Evolutionary conservation across 2,888 invertebrate species (phyloP), one percentile per base, ranked within the genome.

Genomic region (Harmothoe impar): DNA sequence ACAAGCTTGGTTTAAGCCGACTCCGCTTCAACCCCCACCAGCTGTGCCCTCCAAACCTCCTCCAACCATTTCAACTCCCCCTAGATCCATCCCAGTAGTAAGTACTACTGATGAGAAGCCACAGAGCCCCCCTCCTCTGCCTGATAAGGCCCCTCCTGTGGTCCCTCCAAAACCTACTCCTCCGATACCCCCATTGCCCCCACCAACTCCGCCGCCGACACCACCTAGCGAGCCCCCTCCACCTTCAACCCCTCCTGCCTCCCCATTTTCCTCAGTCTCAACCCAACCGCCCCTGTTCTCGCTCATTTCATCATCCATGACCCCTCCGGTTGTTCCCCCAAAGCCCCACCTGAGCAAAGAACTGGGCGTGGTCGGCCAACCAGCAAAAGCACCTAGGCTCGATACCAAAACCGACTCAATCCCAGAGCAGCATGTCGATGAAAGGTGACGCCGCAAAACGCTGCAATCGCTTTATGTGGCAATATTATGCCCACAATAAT

Each of bases 391-490:
- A 62, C 62, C 62, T 12, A 3, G 20, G 20, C 62, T 62, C 62
- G 23, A n/a, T 62, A n/a, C 62, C 62, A 62, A 62, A 62, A 62
- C 62, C 20, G 20, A 62, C 20, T 62, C 62, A 62, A n/a, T 62
- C 0, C n/a, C 62, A 3, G n/a, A 62, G 62, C 43, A 43, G 43
- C 62, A 62, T 62, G 62, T 62, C 15, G 62, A 62, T 62, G 23
- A n/a, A 62, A 62, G 62, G 62, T 62, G 62, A 62, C 20, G 20
- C 20, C 20, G 62, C n/a, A 20, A 62, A 62, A 62, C 15, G 62
- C n/a, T 62, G 62, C 62, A 62, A n/a, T 62, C 62, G 62, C 62
- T 62, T 62, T n/a, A n/a, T 62, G 62, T n/a, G 62, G 62, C 62
- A 62, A 62, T 62, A 62, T 52, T 52, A 15, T 17, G 54, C 54